These are phyloP conservation scores for Drosophila ercepeae DNA, from an alignment of 1,140 invertebrate species.

Conservation along the genomic window DNA sequence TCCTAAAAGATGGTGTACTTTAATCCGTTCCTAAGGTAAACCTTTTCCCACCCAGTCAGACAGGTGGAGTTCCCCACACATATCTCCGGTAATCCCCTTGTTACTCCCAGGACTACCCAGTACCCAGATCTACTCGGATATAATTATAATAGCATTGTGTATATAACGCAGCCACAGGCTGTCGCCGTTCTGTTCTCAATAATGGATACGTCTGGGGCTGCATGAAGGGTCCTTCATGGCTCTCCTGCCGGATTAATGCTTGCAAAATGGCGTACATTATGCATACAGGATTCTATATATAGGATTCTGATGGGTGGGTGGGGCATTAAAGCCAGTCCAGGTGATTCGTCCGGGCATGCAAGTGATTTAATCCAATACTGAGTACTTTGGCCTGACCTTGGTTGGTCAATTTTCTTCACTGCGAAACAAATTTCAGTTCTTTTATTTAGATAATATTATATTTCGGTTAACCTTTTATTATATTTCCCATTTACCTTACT, in stretches of 20 bases:
- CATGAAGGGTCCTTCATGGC: slow-evolving; percentile 8
- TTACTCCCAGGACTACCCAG: not conserved
- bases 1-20: too few species aligned
- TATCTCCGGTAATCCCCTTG: slow-evolving; percentile 16
- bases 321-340: slow-evolving; percentile 1
- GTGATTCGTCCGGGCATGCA: not conserved
- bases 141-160: slow-evolving; percentile 51
- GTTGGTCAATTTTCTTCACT: not conserved
- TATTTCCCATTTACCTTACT: not conserved
- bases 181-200: slow-evolving; percentile 27
- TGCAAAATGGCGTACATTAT: slow-evolving; percentile 39
- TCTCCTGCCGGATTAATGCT: slow-evolving; percentile 19
- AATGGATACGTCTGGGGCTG: slow-evolving; percentile 20
- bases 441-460: not conserved
- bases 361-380: slow-evolving; percentile 2
- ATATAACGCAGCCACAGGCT: slow-evolving; percentile 32
- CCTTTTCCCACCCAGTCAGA: slow-evolving; percentile 7
- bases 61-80: slow-evolving; percentile 7
- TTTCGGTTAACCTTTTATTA: not conserved
- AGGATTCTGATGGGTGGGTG: slow-evolving; percentile 3
- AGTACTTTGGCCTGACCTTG: not conserved
- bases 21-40: too few species aligned
- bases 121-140: slow-evolving; percentile 28
- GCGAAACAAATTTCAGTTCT: not conserved
- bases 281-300: slow-evolving; percentile 44